Evolutionary conservation across 2,888 invertebrate genomes (phyloP).

Genomic region (Drosophila vallismaia): DNA sequence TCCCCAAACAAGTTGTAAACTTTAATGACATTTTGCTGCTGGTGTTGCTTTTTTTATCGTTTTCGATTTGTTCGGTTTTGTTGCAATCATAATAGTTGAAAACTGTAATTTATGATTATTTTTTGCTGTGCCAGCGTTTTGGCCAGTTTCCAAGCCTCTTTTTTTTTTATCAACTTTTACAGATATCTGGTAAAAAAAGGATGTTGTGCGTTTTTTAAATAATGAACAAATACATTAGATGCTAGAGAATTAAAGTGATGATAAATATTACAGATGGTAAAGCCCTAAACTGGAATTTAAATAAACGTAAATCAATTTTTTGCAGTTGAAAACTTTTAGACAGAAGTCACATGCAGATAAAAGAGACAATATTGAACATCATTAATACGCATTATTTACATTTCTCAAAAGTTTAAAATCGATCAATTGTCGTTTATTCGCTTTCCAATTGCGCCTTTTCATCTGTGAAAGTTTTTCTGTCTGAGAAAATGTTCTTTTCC

Average conservation of each 20-base stretch:
- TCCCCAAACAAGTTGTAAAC: conserved; percentile 39
- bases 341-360: conserved; percentile 19
- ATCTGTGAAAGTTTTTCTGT: conserved; percentile 35
- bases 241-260: conserved; percentile 17
- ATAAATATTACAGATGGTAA: conserved; percentile 11
- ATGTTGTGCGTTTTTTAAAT: conserved; percentile 12
- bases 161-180: conserved; percentile 49
- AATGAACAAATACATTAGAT: conserved; percentile 37
- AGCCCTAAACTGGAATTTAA: conserved; percentile 16
- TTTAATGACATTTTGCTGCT: conserved; percentile 53
- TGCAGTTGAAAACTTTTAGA: conserved; percentile 16
- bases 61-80: conserved; percentile 33
- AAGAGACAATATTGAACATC: conserved; percentile 35
- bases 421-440: conserved; percentile 62
- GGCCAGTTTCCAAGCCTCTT: conserved; percentile 59
- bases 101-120: conserved; percentile 67
- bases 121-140: conserved; percentile 51
- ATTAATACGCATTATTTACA: conserved; percentile 48
- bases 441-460: conserved; percentile 56
- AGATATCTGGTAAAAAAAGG: conserved; percentile 37
- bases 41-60: conserved; percentile 4
- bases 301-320: conserved; percentile 11
- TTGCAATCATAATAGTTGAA: conserved; percentile 41
- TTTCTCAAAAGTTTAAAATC: conserved; percentile 40
- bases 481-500: conserved; percentile 40